Evolutionary conservation across 30 jellyfish, hydroid and myxozoan genomes (phyloP), one percentile per base, ranked within the genome.

Genomic region (Rhopilema esculentum): DNA sequence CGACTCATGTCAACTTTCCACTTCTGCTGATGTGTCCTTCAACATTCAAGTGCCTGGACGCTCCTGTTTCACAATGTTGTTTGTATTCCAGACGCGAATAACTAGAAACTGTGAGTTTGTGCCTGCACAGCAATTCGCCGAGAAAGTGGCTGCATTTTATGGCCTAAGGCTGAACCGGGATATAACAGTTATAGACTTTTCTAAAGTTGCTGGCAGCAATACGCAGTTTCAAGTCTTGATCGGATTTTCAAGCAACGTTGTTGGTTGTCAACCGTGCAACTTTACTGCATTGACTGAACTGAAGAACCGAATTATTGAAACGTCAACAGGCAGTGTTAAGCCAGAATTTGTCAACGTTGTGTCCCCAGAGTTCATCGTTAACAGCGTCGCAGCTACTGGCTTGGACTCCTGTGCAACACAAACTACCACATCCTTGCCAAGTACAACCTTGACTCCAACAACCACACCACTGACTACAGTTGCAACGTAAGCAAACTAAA

Each of bases 221-320:
- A 28, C 32, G 32, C 18, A n/a, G 90, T 66, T 64, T 33, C 2
- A 51, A 4, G 32, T 80, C 4, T 40, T 27, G 82, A 8, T 80
- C 17, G 23, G 81, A 12, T 31, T 80, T 50, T 33, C 82, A 29
- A 26, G 25, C 17, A 33, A 32, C 17, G n/a, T 19, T 1, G 62
- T 80, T 27, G 30, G 75, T 27, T 80, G 90, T 29, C 61, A 65
- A 25, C 90, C 90, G 24, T 80, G 90, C 50, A 70, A 80, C 73
- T 16, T 31, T 33, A 49, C 32, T 8, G 84, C 84, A 73, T 0
- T 73, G 63, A 31, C 31, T 8, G 51, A 29, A 18, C 50, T 33
- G 69, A 73, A 66, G 0, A 40, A n/a, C 17, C 30, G 84, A 26
- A n/a, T 73, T 66, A 29, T 73, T 8, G 48, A 33, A 6, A 19